Conservation (phyloP, 1,140 invertebrate species). For the Leptonema lineaticorne region DNA sequence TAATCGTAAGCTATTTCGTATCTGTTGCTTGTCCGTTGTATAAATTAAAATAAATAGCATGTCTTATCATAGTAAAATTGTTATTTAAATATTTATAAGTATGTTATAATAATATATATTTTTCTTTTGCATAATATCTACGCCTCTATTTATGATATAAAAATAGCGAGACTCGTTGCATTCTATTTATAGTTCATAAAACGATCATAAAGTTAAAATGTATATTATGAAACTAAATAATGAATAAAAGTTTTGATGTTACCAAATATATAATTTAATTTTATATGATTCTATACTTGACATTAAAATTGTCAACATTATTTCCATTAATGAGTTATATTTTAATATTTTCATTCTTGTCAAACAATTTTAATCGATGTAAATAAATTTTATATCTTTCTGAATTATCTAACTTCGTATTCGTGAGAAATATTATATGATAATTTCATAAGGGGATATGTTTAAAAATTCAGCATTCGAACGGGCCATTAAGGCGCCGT, state of each 20-base stretch:
- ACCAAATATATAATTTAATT: no score
- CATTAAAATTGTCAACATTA: no score
- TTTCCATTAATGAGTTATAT: no score
- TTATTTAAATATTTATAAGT: conserved; percentile 12
- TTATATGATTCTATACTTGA: no score
- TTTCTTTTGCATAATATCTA: background rate
- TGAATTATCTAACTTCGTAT: background rate
- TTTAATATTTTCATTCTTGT: background rate
- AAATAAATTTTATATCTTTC: background rate
- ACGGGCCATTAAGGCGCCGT: background rate
- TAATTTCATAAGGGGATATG: background rate
- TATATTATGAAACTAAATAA: no score
- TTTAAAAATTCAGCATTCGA: background rate
- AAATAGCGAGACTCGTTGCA: no score
- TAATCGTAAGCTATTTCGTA: conserved; percentile 13
- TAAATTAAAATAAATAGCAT: conserved; percentile 11
- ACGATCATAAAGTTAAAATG: background rate
- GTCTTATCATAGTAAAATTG: conserved; percentile 4
- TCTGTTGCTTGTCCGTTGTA: conserved; percentile 3
- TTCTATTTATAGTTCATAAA: background rate
- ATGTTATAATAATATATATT: background rate
- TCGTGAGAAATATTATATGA: background rate
- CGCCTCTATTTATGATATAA: background rate
- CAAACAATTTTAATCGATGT: background rate
- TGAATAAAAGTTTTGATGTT: no score